Conservation (phyloP, 2,888 invertebrate genomes). For the Diaphora mendica region DNA sequence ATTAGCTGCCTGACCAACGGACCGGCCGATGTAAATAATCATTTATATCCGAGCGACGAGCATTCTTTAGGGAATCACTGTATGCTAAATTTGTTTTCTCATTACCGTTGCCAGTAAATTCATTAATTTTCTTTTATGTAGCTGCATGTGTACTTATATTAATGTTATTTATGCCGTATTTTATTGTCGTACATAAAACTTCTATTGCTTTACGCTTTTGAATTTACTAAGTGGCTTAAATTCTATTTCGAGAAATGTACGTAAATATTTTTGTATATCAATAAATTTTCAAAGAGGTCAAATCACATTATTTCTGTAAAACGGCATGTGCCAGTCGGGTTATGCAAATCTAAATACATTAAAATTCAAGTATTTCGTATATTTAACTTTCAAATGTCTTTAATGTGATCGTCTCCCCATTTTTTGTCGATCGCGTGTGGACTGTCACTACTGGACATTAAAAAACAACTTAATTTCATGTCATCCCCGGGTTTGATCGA, state of each 20-base stretch:
- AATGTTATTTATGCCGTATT: constrained; percentile 27
- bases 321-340: constrained; percentile 39
- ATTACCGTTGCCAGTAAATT: constrained; percentile 37
- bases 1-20: constrained; percentile 45
- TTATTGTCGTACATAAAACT: constrained; percentile 18
- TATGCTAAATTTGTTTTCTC: constrained; percentile 50
- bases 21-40: constrained; percentile 47
- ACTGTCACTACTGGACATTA: constrained; percentile 52
- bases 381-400: constrained; percentile 50
- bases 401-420: constrained; percentile 50
- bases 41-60: constrained; percentile 51
- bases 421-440: constrained; percentile 48
- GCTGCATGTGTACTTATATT: constrained; percentile 17
- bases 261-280: constrained; percentile 17
- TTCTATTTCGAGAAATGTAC: constrained; percentile 12
- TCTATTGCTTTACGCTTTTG: constrained; percentile 9
- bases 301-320: constrained; percentile 4
- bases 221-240: constrained; percentile 6
- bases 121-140: constrained; percentile 23
- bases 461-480: constrained; percentile 51
- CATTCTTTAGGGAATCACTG: constrained; percentile 45
- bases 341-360: constrained; percentile 45
- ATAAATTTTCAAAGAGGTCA: constrained; percentile 22
- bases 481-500: constrained; percentile 50
- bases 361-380: constrained; percentile 39